Evolutionary conservation across 1,140 invertebrate species (phyloP).

Genomic region (Cheumatopsyche charites): DNA sequence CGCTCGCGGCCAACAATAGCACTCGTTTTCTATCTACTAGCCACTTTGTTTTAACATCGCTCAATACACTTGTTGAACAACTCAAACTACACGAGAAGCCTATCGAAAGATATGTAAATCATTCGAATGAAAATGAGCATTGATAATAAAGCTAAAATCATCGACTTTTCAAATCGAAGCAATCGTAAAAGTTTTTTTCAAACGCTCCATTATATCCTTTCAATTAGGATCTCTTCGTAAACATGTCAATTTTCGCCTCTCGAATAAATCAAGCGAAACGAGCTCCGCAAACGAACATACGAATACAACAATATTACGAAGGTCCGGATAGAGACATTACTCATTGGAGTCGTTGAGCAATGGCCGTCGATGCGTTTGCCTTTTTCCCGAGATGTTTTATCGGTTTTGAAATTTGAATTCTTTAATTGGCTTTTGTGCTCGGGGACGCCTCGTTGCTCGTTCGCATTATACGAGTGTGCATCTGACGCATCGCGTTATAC

Average conservation of each 20-base stretch:
- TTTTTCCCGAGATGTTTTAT: constrained; percentile 43
- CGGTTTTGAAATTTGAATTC: constrained; percentile 49
- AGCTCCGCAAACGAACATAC: constrained; percentile 20
- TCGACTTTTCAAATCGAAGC: too few species aligned
- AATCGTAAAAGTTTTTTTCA: too few species aligned
- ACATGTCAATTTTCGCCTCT: constrained; percentile 41
- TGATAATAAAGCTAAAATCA: too few species aligned
- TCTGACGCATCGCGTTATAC: too few species aligned
- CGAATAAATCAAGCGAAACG: constrained; percentile 37
- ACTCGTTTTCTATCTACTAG: constrained; percentile 29
- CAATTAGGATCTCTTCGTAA: constrained; percentile 48
- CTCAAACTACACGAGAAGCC: neutral
- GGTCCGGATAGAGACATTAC: constrained; percentile 46
- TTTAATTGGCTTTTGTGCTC: constrained; percentile 43
- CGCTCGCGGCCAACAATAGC: constrained; percentile 40
- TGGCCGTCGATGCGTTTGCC: constrained; percentile 15
- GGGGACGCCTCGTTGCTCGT: too few species aligned
- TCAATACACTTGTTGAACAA: constrained; percentile 14
- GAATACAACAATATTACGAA: too few species aligned
- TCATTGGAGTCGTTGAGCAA: constrained; percentile 41
- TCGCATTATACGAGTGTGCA: too few species aligned
- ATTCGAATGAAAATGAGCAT: neutral
- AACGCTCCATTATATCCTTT: constrained; percentile 17
- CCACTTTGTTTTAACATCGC: constrained; percentile 33
- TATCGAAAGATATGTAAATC: neutral